Base-by-base conservation (phyloP, 2,797 vertebrate species). In the Mormyrus hasselquistii region DNA sequence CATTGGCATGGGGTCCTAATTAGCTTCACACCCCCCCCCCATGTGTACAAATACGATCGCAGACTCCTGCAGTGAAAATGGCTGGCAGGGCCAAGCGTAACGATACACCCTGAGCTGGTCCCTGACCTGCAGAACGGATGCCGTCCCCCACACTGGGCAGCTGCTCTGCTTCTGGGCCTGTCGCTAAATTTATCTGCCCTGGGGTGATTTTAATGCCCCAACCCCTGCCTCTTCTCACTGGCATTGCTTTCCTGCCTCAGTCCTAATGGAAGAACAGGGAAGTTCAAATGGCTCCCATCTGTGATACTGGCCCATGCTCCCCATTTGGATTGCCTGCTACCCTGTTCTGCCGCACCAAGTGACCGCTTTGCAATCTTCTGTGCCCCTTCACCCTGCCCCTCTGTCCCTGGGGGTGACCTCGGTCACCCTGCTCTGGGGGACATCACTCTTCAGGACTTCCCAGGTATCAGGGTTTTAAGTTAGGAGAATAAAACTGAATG, bases 51-150 rank as follows among this genome's bases (percentile, higher is more conserved):
- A n/a, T 79, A 47, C 19, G 5, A 79, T 41, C 34, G 47, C 38
- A 79, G 19, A 82, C 7, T 73, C 89, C 41, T 57, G 6, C 25
- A 90, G 89, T 89, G 89, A 57, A 41, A 50, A 44, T 65, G 65
- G 22, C 50, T 29, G 50, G 34, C 6, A 12, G 55, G 12, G 34
- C 34, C 16, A n/a, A 38, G 47, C 55, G 85, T 87, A 49, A 79
- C 50, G 0, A 10, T 29, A 57, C 19, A 69, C 84, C 50, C 29
- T n/a, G 2, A 52, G 62, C 86, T 79, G 38, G 16, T 16, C 14
- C 10, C 7, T 29, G 34, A 85, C 82, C 79, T n/a, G 7, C 41
- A 16, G 25, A 44, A 62, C 14, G 79, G 41, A 10, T n/a, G 14
- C 52, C 29, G 2, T 25, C 47, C 16, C 85, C 29, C 4, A 14